Conservation (phyloP, 2,113 vertebrate genomes). For the Chaetura pelagica region DNA sequence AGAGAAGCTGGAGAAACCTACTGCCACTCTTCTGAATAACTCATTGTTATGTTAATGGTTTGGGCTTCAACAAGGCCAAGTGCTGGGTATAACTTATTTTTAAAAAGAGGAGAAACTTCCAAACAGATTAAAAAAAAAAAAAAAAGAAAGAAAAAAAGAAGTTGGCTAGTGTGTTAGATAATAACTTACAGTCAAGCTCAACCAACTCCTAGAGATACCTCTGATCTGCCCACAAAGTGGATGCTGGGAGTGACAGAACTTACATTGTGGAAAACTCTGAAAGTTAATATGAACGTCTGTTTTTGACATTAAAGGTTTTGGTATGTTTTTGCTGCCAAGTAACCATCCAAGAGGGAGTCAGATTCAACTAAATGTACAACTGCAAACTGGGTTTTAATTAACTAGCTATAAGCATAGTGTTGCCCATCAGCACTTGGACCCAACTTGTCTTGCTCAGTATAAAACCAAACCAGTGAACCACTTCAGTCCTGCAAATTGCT, state of each 20-base stretch:
- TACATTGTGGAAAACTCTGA: background rate
- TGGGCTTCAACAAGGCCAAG: too few relatives aligned
- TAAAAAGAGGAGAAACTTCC: background rate
- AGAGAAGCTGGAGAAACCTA: background rate
- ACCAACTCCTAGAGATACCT: conserved; percentile 13
- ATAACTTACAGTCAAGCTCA: conserved; percentile 36
- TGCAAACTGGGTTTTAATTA: conserved; percentile 4
- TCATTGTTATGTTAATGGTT: background rate
- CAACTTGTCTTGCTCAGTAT: background rate
- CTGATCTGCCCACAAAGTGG: background rate
- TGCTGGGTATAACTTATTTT: background rate
- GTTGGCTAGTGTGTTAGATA: conserved; percentile 11
- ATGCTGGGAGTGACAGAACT: conserved; percentile 14
- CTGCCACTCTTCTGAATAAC: background rate
- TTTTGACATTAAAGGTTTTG: conserved; percentile 44
- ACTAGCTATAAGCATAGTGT: background rate
- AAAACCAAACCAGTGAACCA: background rate
- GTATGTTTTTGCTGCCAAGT: background rate
- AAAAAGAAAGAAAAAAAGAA: background rate
- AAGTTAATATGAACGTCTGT: conserved; percentile 5
- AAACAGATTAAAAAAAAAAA: background rate
- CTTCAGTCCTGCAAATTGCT: background rate
- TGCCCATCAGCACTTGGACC: background rate
- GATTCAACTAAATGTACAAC: background rate
- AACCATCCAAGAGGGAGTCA: background rate